Conservation (phyloP, 2,113 vertebrate species). For the Mesoclemmys tuberculata region DNA sequence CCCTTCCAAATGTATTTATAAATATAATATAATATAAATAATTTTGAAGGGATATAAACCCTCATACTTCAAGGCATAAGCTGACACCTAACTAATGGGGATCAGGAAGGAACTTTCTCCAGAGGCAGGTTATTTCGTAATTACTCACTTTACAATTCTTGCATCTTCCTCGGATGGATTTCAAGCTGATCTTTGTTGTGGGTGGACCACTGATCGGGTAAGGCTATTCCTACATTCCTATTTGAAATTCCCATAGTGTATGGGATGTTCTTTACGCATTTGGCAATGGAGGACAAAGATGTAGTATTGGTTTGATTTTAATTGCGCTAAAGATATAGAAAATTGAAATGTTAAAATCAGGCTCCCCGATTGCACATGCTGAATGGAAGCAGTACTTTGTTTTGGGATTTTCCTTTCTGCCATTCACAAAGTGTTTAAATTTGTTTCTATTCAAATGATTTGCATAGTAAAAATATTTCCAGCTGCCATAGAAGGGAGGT, state of each 20-base stretch:
- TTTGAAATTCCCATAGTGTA: background rate
- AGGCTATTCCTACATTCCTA: background rate
- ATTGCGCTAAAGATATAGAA: background rate
- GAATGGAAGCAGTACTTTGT: background rate
- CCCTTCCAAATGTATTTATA: too few species aligned
- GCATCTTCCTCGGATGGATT: background rate
- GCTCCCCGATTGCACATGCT: fast-evolving
- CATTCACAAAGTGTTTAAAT: background rate
- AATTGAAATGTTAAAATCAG: background rate
- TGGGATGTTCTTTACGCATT: background rate
- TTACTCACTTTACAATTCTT: background rate
- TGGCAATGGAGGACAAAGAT: background rate
- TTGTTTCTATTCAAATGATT: conserved; percentile 20
- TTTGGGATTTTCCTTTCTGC: too few species aligned
- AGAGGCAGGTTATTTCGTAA: background rate
- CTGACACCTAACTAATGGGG: background rate
- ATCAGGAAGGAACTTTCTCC: background rate
- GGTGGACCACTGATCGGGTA: fast-evolving
- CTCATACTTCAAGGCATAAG: fast-evolving
- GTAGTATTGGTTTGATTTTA: background rate
- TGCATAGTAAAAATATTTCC: conserved; percentile 57
- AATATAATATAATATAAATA: too few species aligned
- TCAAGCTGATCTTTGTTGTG: fast-evolving
- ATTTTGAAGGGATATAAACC: background rate
- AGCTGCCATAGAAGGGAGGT: conserved; percentile 69